Percentiles rank a stretch among this genome's conserved stretches.
Conservation (phyloP, 2,113 vertebrate genomes). For the Hucho hucho region DNA sequence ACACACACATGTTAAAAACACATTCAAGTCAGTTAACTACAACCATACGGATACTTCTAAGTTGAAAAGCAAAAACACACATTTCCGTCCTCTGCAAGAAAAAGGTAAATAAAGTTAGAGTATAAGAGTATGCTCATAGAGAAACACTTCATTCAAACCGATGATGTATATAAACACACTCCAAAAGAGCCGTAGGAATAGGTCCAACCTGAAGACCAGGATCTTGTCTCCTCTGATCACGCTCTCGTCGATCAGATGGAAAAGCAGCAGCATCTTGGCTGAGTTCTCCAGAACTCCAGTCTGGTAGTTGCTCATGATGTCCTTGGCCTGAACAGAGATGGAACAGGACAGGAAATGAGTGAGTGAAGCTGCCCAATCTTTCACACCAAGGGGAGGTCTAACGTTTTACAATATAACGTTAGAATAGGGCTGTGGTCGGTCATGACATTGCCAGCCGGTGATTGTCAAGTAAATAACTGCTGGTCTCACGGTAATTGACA, state of each 20-base stretch:
- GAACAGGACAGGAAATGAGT: background rate
- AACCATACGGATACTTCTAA: too few relatives aligned
- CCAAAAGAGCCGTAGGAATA: background rate
- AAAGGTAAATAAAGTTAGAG: too few relatives aligned
- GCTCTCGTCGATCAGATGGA: conserved; percentile 94
- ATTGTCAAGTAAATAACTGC: too few relatives aligned
- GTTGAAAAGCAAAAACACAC: too few relatives aligned
- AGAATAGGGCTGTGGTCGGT: too few relatives aligned
- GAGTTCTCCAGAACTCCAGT: conserved; percentile 92
- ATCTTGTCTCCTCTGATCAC: conserved; percentile 91
- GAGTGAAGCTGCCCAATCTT: background rate
- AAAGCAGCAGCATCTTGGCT: conserved; percentile 97
- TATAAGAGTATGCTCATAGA: too few relatives aligned
- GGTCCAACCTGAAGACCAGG: conserved; percentile 90
- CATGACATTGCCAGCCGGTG: too few relatives aligned
- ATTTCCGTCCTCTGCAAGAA: too few relatives aligned
- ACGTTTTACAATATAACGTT: too few relatives aligned
- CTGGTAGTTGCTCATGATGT: conserved; percentile 89
- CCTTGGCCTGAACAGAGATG: conserved; percentile 82
- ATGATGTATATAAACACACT: background rate
- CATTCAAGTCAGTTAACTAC: too few relatives aligned
- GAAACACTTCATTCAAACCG: too few relatives aligned
- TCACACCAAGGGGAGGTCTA: background rate
- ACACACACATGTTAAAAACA: background rate
- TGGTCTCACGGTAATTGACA: too few relatives aligned